Base-by-base conservation (phyloP, 2,113 vertebrate genomes). In the Conger conger region DNA sequence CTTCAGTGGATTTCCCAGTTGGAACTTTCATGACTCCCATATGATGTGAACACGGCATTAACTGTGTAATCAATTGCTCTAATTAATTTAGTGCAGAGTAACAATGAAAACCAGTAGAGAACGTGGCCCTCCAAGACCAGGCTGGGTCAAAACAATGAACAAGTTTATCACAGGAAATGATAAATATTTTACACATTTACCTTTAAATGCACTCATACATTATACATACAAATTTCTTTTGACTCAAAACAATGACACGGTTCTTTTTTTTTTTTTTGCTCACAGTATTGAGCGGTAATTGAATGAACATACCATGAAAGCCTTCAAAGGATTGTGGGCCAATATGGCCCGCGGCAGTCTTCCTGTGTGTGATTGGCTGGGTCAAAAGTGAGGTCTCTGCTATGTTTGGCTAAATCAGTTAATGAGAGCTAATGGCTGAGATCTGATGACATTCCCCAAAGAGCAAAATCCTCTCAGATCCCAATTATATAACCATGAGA, bases 141-240 rank as follows among this genome's bases (percentile, higher is more conserved):
- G 45, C 36, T 79, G 84, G 38, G 50, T 30, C 68, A 36, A 45
- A 78, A 88, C 93, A 23, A 20, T 27, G 18, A 63, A 63, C 57
- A 63, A 23, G 57, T 63, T 18, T 11, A 23, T 27, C 18, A 5
- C 18, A 63, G 57, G 23, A 63, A 63, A 27, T 63, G 57, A 5
- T 63, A 2, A 63, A 63, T 8, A 27, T 63, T 20, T 63, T 23
- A 3, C 23, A 63, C 18, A 63, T 63, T 27, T 23, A 8, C 18
- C 18, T 57, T 57, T 18, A 18, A 5, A 16, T 16, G 54, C 18
- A 57, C 13, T 57, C 0, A 57, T 11, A 0, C 4, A 9, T 42
- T 16, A 11, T 5, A 16, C 54, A 57, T 57, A 42, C 54, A 57
- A 57, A 57, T 57, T 57, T 16, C 3, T 11, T 57, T 18, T 57